A percentile compares a stretch with the other conserved stretches of the same genome.
These are phyloP conservation scores for Zaprionus lachaisei DNA, from an alignment of 1,140 invertebrate genomes.

Conservation along the genomic window DNA sequence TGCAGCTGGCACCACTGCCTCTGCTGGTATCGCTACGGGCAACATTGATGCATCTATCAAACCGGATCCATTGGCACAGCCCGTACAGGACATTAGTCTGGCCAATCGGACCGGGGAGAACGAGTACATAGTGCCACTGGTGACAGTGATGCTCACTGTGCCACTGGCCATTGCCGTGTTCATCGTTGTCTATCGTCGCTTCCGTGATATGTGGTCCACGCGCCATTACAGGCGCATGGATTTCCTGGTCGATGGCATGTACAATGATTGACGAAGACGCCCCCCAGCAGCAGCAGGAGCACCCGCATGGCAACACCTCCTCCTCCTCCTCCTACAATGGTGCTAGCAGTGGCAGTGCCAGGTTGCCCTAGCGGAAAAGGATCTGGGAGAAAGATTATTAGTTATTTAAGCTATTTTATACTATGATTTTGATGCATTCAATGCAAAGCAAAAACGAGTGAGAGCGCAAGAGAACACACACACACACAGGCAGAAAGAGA, in stretches of 20 bases:
- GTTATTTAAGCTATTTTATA: constrained; percentile 48
- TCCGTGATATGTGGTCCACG: constrained; percentile 87
- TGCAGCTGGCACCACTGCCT: not conserved
- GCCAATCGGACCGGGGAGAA: constrained; percentile 61
- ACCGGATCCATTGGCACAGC: constrained; percentile 39
- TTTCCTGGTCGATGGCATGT: constrained; percentile 89
- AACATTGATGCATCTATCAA: constrained; percentile 6
- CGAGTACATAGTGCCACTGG: constrained; percentile 86
- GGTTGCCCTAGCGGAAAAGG: constrained; percentile 36
- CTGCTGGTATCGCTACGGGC: not conserved
- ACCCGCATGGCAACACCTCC: not conserved
- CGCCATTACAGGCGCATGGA: constrained; percentile 88
- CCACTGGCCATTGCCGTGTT: constrained; percentile 85
- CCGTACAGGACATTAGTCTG: constrained; percentile 61
- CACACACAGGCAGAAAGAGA: not conserved
- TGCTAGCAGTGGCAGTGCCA: not conserved
- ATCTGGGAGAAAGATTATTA: constrained; percentile 54
- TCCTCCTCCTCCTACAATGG: not conserved
- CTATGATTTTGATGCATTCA: constrained; percentile 50
- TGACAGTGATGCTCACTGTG: constrained; percentile 85
- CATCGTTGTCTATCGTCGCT: constrained; percentile 86
- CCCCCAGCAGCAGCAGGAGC: constrained; percentile 23
- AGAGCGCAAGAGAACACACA: constrained; percentile 11
- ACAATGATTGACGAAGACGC: constrained; percentile 86
- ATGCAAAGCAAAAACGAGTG: constrained; percentile 45